Conservation (phyloP, 2,888 invertebrate genomes). For the Rugalucina vietnamica region DNA sequence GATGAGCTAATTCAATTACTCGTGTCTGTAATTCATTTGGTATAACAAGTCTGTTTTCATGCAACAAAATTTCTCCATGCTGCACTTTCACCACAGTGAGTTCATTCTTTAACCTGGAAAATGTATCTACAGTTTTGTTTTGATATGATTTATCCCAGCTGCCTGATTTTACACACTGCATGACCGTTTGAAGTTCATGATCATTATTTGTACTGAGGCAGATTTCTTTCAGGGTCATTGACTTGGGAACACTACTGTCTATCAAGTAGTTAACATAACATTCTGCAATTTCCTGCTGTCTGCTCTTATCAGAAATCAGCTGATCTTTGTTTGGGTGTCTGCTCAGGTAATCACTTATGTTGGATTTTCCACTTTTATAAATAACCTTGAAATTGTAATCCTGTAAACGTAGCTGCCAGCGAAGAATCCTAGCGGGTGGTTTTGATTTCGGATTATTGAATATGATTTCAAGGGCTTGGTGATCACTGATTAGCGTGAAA, state of each 20-base stretch:
- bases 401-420: neutral
- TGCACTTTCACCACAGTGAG: neutral
- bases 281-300: neutral
- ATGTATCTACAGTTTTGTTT: neutral
- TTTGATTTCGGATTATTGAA: constrained; percentile 26
- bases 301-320: neutral
- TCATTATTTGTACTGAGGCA: constrained; percentile 26
- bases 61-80: constrained; percentile 14
- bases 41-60: constrained; percentile 45
- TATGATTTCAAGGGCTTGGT: constrained; percentile 27
- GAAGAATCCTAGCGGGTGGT: neutral
- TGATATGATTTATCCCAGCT: constrained; percentile 9
- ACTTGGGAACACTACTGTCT: constrained; percentile 43
- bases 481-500: constrained; percentile 2
- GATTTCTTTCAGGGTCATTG: constrained; percentile 48
- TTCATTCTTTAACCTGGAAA: neutral
- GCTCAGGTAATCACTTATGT: constrained; percentile 60
- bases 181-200: neutral
- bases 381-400: neutral
- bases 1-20: constrained; percentile 38
- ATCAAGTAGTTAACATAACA: constrained; percentile 46
- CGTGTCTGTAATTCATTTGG: constrained; percentile 34
- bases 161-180: neutral
- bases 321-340: constrained; percentile 54
- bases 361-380: constrained; percentile 34